Percentiles rank a stretch among this genome's conserved stretches.
Conservation (phyloP, 2,888 invertebrate species). For the Rhodophaea formosa region DNA sequence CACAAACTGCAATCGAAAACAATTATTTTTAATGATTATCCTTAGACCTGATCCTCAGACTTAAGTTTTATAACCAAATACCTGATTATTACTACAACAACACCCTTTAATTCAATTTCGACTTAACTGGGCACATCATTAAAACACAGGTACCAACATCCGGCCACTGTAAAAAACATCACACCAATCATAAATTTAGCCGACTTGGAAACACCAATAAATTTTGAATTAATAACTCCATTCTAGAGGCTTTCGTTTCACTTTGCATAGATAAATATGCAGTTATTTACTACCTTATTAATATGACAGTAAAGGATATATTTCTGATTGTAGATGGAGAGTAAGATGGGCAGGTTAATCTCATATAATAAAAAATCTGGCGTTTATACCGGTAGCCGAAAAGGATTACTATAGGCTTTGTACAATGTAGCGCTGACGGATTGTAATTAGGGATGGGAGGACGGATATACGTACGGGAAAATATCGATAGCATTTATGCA, state of each 20-base stretch:
- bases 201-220: constrained; percentile 57
- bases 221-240: constrained; percentile 67
- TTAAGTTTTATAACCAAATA: constrained; percentile 12
- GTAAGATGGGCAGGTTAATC: constrained; percentile 39
- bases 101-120: constrained; percentile 17
- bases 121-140: constrained; percentile 11
- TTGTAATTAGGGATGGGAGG: constrained; percentile 41
- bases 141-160: constrained; percentile 32
- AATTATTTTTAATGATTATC: not conserved
- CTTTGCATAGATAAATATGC: constrained; percentile 20
- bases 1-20: not conserved
- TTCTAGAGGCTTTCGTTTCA: constrained; percentile 41
- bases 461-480: not conserved
- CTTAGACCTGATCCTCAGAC: not conserved
- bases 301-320: constrained; percentile 21
- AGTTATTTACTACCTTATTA: constrained; percentile 28
- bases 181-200: constrained; percentile 51
- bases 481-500: constrained; percentile 16
- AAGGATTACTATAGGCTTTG: constrained; percentile 68
- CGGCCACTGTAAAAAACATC: constrained; percentile 37
- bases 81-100: constrained; percentile 9
- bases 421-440: constrained; percentile 59
- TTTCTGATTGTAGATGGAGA: constrained; percentile 15
- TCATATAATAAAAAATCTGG: constrained; percentile 53
- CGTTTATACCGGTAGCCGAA: constrained; percentile 70